Conservation (phyloP, 2,797 vertebrate species). For the Falco peregrinus region DNA sequence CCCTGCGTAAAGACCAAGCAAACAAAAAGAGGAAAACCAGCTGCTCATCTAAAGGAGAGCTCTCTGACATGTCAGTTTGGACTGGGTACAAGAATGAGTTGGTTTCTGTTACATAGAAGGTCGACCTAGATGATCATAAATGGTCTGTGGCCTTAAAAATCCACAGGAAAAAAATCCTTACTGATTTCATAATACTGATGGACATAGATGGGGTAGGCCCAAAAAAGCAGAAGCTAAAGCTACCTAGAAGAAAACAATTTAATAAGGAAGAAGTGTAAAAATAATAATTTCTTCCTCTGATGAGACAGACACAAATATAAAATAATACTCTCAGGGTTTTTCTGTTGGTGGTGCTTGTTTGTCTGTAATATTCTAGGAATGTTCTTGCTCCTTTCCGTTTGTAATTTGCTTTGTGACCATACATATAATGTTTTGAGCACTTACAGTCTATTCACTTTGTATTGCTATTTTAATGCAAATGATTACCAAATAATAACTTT, state of each 20-base stretch:
- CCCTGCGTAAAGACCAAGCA: neutral
- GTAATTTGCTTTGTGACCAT: neutral
- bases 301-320: neutral
- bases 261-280: neutral
- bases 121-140: neutral
- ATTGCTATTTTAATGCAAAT: constrained; percentile 62
- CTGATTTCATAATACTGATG: neutral
- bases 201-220: neutral
- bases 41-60: neutral
- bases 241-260: neutral
- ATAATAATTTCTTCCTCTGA: neutral
- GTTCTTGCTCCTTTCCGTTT: neutral
- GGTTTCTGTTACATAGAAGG: neutral
- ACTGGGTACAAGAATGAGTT: neutral
- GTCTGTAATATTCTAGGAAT: neutral
- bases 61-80: neutral
- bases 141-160: neutral
- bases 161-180: neutral
- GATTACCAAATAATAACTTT: constrained; percentile 49
- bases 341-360: neutral
- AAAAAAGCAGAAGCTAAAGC: neutral
- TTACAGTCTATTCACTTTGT: constrained; percentile 1
- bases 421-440: neutral
- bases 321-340: neutral
- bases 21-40: neutral